Percentiles rank a stretch among this genome's conserved stretches.
Evolutionary conservation across 2,113 vertebrate species (phyloP).

Genomic region (Cinclus mexicanus): DNA sequence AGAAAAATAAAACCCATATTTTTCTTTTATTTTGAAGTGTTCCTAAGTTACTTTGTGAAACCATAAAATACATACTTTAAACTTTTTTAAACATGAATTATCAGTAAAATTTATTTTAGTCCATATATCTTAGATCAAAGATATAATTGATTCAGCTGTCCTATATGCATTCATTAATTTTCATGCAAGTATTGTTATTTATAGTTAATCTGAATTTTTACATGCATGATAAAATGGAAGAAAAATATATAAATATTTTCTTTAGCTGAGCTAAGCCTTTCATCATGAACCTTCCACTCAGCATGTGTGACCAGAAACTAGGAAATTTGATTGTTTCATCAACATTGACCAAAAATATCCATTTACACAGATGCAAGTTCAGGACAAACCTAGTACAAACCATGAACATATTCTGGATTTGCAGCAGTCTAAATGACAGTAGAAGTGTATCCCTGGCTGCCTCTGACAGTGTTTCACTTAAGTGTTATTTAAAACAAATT

Average conservation of each 20-base stretch:
- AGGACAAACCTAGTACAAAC: background rate
- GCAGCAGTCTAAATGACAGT: background rate
- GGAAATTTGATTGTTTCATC: background rate
- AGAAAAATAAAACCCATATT: background rate
- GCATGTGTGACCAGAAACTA: background rate
- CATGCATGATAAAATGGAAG: background rate
- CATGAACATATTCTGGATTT: background rate
- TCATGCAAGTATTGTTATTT: background rate
- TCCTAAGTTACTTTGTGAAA: background rate
- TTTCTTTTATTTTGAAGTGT: background rate
- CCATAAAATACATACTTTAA: background rate
- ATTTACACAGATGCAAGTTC: background rate
- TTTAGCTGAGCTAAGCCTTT: background rate
- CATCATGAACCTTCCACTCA: background rate
- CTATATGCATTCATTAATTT: background rate
- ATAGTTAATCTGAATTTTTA: background rate
- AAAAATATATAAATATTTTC: background rate
- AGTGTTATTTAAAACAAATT: slow-evolving; percentile 74
- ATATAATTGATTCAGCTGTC: background rate
- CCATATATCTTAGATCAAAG: background rate
- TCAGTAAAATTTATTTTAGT: background rate
- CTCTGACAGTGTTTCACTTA: slow-evolving; percentile 34
- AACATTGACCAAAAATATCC: background rate
- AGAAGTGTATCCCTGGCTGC: background rate
- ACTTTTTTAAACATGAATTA: background rate